These are phyloP conservation scores for Drymonia ruficornis DNA, from an alignment of 2,888 invertebrate genomes.

Conservation along the genomic window DNA sequence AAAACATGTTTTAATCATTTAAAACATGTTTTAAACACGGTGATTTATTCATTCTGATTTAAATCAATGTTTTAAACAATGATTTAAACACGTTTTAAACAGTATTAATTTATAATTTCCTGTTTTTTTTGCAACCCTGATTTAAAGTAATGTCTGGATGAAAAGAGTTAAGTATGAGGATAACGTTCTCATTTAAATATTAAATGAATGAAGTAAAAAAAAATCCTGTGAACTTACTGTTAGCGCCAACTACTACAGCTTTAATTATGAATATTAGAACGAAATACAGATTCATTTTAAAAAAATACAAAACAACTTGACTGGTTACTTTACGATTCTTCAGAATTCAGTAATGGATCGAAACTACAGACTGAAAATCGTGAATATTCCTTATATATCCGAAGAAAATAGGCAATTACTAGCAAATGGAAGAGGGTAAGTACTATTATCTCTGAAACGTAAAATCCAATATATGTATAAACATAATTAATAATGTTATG, in stretches of 20 bases:
- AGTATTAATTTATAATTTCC: no score
- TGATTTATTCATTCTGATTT: no score
- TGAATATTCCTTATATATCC: neutral
- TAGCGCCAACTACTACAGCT: neutral
- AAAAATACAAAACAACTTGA: neutral
- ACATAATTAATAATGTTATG: neutral
- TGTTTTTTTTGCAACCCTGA: no score
- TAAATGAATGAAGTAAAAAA: no score
- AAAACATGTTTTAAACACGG: no score
- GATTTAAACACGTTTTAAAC: no score
- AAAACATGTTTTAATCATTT: no score
- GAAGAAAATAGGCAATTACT: neutral
- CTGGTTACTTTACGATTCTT: neutral
- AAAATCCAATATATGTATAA: neutral
- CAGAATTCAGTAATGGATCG: neutral
- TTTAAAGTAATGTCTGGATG: no score
- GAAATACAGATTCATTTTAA: neutral
- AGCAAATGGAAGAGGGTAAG: conserved; percentile 4
- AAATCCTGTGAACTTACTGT: no score
- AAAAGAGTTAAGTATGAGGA: no score
- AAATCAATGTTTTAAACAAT: no score
- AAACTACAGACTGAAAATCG: neutral
- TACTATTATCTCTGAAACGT: conserved; percentile 3
- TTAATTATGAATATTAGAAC: neutral
- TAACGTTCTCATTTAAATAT: no score